Evolutionary conservation across 2,113 vertebrate species (phyloP), one percentile per base, ranked within the genome.

Genomic region (Brachyhypopomus gauderio): DNA sequence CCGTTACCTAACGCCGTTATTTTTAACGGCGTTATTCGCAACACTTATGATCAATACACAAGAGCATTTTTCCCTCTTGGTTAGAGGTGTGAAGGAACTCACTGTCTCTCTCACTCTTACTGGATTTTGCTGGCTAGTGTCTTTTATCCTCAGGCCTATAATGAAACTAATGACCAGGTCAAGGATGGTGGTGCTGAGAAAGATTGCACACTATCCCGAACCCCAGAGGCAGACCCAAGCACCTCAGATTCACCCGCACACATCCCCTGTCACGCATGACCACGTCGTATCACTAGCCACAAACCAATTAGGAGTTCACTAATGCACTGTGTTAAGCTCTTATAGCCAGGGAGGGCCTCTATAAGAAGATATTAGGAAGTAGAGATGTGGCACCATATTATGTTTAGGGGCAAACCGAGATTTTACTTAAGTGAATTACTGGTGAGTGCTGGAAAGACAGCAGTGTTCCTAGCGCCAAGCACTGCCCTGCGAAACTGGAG

Each of bases 391-490:
- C 41, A n/a, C 34, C 11, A 20, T 69, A 45, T 59, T 67, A 23
- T 34, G 58, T 81, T 75, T 69, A 70, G 17, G 23, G 41, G 63
- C 62, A 60, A 76, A 81, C 27, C 70, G 64, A 25, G 55, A 60
- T 75, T 81, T 81, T 81, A 74, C 75, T 52, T 66, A 38, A 75
- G 38, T 69, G 63, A 81, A 59, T 69, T 74, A 59, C 62, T 75
- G 45, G 34, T 36, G 22, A 76, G 45, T 22, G 22, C 60, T 69
- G 58, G 56, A 59, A 67, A 45, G 9, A 77, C 41, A 48, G 72
- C 84, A 82, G 17, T 55, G 81, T 83, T 72, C 83, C 82, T 83
- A 66, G 58, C 48, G 73, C 72, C 73, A 12, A 25, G 38, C 64
- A 22, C 55, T 76, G 80, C 52, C 72, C 80, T 69, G 80, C 55